These are phyloP conservation scores for Sisor rabdophorus DNA, from an alignment of 2,113 vertebrate species.

Conservation along the genomic window DNA sequence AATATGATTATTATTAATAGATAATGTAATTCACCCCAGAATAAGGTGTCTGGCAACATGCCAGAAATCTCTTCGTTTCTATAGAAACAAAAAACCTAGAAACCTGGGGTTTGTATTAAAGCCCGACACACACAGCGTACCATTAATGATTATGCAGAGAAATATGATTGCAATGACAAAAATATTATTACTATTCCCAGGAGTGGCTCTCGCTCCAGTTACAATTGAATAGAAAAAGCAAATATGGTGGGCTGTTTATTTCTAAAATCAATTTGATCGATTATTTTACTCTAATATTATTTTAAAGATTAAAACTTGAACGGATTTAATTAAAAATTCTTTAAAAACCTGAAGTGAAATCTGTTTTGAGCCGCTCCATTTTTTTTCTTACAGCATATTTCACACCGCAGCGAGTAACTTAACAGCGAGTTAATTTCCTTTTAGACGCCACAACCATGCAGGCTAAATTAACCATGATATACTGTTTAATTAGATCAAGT, in stretches of 20 bases:
- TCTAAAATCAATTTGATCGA: background rate
- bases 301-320: background rate
- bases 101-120: too few species aligned
- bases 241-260: background rate
- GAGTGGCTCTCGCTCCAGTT: background rate
- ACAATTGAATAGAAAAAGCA: background rate
- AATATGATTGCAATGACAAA: background rate
- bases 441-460: background rate
- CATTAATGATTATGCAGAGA: background rate
- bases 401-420: background rate
- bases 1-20: too few species aligned
- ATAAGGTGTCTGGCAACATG: too few species aligned
- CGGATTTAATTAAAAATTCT: too few species aligned
- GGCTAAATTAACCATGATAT: conserved; percentile 26
- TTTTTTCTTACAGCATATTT: background rate
- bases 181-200: too few species aligned
- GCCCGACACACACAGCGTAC: too few species aligned
- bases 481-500: conserved; percentile 36
- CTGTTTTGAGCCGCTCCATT: background rate
- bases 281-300: background rate
- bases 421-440: background rate
- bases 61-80: too few species aligned
- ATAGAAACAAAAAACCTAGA: too few species aligned
- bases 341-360: background rate
- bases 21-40: too few species aligned